Evolutionary conservation across 2,113 vertebrate species (phyloP), one percentile per base, ranked within the genome.

Genomic region (Platichthys stellatus): DNA sequence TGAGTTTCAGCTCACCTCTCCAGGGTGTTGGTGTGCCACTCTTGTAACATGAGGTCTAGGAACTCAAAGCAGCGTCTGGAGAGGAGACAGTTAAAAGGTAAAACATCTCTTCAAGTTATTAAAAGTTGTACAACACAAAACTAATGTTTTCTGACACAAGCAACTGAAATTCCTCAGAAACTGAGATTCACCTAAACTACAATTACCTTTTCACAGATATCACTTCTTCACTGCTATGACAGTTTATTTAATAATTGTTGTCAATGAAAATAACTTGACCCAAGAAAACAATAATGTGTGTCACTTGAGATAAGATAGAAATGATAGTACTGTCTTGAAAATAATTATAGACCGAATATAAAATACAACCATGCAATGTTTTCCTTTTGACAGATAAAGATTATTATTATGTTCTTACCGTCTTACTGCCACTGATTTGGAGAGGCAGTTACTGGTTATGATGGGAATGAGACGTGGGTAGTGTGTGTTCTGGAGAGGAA

Each of bases 391-490:
- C 9, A 38, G 35, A 38, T 10, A 38, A 38, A 38, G 35, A 40
- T n/a, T n/a, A 24, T 2, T 2, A 12, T 18, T 3, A 5, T 57
- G 6, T 21, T 21, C 57, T 94, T 90, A 99, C 98, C 98, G 95
- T 95, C 98, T 95, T 81, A 99, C 97, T 18, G 98, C 97, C 7
- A 99, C 98, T 63, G 98, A 98, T 86, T 99, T 99, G 81, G 97
- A 98, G 72, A 95, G 95, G 93, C 98, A 99, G 92, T 98, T 99
- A 92, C 98, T 99, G 85, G 98, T 98, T 92, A 99, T 98, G 90
- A 99, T 97, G 74, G 98, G 98, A 92, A 99, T 99, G 86, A 99
- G 95, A 63, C 98, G 95, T 26, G 97, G 96, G 90, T 96, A 97
- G 91, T 99, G 98, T 9, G 98, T 99, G 73, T 97, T 96, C 98